Evolutionary conservation across 2,113 vertebrate genomes (phyloP).

Genomic region (Erpornis zantholeuca): DNA sequence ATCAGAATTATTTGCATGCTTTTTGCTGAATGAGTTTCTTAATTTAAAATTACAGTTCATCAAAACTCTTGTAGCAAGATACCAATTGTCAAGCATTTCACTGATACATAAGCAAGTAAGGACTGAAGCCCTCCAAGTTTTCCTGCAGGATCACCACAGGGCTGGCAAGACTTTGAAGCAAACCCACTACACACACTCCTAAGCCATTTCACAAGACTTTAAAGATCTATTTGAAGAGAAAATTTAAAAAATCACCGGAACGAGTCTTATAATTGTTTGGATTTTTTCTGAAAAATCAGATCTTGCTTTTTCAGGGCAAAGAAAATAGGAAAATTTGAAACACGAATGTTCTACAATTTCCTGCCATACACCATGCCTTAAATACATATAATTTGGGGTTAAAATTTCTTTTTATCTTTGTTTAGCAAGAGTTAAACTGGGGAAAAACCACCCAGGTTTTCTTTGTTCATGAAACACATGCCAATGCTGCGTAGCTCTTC

Average conservation of each 20-base stretch:
- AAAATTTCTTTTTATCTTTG: background rate
- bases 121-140: background rate
- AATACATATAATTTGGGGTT: accelerated
- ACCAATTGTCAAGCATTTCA: background rate
- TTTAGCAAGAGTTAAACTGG: background rate
- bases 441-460: accelerated
- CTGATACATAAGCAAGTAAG: background rate
- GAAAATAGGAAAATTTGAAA: background rate
- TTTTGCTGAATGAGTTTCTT: background rate
- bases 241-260: background rate
- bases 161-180: background rate
- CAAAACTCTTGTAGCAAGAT: background rate
- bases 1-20: background rate
- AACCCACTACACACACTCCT: background rate
- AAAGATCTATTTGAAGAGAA: background rate
- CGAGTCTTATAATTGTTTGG: background rate
- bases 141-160: background rate
- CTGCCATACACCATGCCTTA: background rate
- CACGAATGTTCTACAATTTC: background rate
- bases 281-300: background rate
- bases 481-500: accelerated
- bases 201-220: background rate
- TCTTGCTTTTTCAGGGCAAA: background rate
- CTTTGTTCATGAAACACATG: background rate
- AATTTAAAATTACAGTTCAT: background rate